Conservation (phyloP, 2,797 vertebrate species). For the Siniperca undulata region DNA sequence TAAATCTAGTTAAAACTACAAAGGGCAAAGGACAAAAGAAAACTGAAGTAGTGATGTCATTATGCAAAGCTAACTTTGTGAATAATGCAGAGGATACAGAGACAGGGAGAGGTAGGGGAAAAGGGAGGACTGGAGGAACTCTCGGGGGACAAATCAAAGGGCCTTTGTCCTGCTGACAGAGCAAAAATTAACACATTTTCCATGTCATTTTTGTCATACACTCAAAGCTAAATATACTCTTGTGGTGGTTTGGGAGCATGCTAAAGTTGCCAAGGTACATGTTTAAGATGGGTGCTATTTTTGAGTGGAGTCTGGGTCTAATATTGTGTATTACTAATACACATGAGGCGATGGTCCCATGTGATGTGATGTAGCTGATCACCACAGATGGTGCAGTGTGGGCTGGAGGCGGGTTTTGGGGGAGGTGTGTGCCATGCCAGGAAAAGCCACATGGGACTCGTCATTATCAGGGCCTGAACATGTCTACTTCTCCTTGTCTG, state of each 20-base stretch:
- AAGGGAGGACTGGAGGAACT: constrained; percentile 33
- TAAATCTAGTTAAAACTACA: constrained; percentile 34
- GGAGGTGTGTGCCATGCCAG: constrained; percentile 23
- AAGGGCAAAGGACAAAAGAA: constrained; percentile 52
- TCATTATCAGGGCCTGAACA: constrained; percentile 57
- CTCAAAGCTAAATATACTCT: not conserved
- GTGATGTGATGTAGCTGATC: constrained; percentile 41
- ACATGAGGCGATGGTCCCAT: constrained; percentile 28
- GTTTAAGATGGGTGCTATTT: not conserved
- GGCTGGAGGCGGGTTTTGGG: constrained; percentile 21
- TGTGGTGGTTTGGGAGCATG: not conserved
- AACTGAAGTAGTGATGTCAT: constrained; percentile 57
- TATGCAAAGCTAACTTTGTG: constrained; percentile 57
- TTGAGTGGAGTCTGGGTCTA: not conserved
- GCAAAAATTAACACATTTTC: not conserved
- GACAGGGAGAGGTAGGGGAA: constrained; percentile 17
- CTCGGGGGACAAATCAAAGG: constrained; percentile 60
- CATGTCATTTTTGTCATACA: not conserved
- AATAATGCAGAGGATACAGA: constrained; percentile 70
- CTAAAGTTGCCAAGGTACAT: not conserved
- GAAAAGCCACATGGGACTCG: constrained; percentile 63
- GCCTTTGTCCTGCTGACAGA: constrained; percentile 54
- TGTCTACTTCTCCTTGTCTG: constrained; percentile 39
- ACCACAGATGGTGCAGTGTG: constrained; percentile 72
- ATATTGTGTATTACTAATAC: not conserved